Evolutionary conservation across 2,888 invertebrate species (phyloP).

Genomic region (Drosophila diplacantha): DNA sequence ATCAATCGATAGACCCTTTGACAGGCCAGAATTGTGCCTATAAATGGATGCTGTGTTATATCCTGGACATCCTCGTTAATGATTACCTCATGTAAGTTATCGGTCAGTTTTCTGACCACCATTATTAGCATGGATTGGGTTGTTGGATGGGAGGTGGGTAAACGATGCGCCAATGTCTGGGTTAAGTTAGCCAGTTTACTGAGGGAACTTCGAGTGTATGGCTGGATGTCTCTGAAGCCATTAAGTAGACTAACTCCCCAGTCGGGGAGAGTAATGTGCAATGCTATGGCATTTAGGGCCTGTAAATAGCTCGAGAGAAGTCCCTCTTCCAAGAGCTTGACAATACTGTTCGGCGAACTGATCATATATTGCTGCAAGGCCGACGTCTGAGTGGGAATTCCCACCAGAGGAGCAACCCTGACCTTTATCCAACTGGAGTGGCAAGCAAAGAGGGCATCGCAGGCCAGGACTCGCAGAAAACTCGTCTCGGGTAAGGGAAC

Average conservation of each 20-base stretch:
- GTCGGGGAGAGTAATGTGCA: accelerated
- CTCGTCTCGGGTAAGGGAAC: conserved; percentile 24
- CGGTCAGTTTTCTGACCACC: conserved; percentile 25
- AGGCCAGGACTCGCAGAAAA: conserved; percentile 29
- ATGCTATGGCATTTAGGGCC: conserved; percentile 22
- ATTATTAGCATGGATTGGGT: conserved; percentile 2
- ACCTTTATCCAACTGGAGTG: conserved; percentile 19
- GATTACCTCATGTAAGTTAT: conserved; percentile 21
- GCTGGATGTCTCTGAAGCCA: neutral
- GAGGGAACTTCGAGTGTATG: neutral
- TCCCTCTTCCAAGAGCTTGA: neutral
- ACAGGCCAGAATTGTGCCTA: conserved; percentile 33
- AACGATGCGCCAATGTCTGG: conserved; percentile 18
- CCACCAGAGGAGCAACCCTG: conserved; percentile 18
- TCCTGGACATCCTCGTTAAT: neutral
- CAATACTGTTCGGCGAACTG: neutral
- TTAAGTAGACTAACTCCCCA: neutral
- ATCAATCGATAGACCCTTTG: conserved; percentile 11
- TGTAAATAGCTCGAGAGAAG: neutral
- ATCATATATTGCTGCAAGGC: conserved; percentile 14
- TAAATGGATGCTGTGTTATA: conserved; percentile 21
- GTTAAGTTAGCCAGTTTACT: conserved; percentile 46
- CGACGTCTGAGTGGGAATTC: neutral
- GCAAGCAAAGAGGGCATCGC: conserved; percentile 31
- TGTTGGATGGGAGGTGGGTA: conserved; percentile 15